phyloP scores from a whole-genome alignment of 2,888 invertebrate genomes.

The Encarsia formosa region DNA sequence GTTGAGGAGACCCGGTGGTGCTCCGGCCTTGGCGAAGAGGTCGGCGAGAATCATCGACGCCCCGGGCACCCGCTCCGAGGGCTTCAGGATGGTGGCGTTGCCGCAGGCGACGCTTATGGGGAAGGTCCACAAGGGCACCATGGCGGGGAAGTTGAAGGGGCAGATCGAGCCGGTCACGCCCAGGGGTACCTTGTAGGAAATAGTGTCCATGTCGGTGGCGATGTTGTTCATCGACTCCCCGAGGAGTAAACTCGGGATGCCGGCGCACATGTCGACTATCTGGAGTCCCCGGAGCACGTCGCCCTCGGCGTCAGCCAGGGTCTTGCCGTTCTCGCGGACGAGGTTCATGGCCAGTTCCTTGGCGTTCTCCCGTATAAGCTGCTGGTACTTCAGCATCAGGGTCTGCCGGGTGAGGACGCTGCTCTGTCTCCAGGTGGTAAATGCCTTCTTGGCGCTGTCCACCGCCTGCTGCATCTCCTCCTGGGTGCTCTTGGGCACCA shows the following conservation, averaged over 20 bases:
- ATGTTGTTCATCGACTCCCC: slow-evolving; percentile 87
- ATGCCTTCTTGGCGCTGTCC: slow-evolving; percentile 73
- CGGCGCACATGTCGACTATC: slow-evolving; percentile 95
- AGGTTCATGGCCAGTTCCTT: slow-evolving; percentile 84
- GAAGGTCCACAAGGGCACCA: slow-evolving; percentile 98
- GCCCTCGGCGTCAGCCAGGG: slow-evolving; percentile 93
- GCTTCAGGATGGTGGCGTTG: slow-evolving; percentile 91
- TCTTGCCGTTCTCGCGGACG: slow-evolving; percentile 96
- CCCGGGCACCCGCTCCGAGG: slow-evolving; percentile 97
- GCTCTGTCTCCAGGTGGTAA: slow-evolving; percentile 80
- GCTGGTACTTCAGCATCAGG: slow-evolving; percentile 75
- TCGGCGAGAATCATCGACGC: slow-evolving; percentile 94
- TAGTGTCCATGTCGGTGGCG: slow-evolving; percentile 95
- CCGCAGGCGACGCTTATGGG: slow-evolving; percentile 84
- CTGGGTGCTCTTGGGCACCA: slow-evolving; percentile 86
- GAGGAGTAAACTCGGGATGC: slow-evolving; percentile 85
- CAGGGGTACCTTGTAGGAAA: slow-evolving; percentile 85
- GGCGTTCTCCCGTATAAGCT: slow-evolving; percentile 44
- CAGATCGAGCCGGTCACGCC: slow-evolving; percentile 94
- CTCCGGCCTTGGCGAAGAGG: slow-evolving; percentile 87
- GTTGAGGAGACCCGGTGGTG: slow-evolving; percentile 94
- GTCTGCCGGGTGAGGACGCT: slow-evolving; percentile 91
- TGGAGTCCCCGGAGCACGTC: slow-evolving; percentile 96
- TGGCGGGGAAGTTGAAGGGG: slow-evolving; percentile 99
- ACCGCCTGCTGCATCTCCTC: slow-evolving; percentile 88